Conservation (phyloP, 2,888 invertebrate species). For the Campoplex nolae region DNA sequence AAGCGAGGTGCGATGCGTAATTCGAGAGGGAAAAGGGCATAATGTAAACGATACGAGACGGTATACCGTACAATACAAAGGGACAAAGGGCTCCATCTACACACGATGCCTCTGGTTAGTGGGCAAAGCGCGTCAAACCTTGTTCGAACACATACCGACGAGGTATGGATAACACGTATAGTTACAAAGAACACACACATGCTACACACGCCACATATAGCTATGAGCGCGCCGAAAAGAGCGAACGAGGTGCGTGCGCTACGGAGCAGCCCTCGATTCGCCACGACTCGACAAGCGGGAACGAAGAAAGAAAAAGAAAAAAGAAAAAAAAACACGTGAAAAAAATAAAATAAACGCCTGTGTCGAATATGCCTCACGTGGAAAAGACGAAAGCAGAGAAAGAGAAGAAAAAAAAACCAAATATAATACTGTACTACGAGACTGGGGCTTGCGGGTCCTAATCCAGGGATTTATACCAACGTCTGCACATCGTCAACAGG, state of each 20-base stretch:
- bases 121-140: slow-evolving; percentile 57
- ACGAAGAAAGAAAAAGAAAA: slow-evolving; percentile 34
- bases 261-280: slow-evolving; percentile 57
- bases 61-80: slow-evolving; percentile 55
- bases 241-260: slow-evolving; percentile 57
- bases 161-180: neutral
- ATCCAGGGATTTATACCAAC: slow-evolving; percentile 73
- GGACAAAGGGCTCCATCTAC: slow-evolving; percentile 61
- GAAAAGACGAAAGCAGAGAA: slow-evolving; percentile 27
- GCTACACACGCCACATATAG: slow-evolving; percentile 10
- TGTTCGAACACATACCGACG: slow-evolving; percentile 27
- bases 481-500: slow-evolving; percentile 69
- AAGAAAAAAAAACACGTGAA: neutral
- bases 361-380: neutral
- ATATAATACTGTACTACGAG: slow-evolving; percentile 27
- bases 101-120: slow-evolving; percentile 35
- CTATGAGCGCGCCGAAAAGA: slow-evolving; percentile 37
- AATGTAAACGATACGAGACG: slow-evolving; percentile 63
- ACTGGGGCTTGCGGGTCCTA: slow-evolving; percentile 61
- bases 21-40: slow-evolving; percentile 62
- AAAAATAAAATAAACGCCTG: slow-evolving; percentile 16
- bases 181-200: neutral
- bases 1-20: slow-evolving; percentile 46
- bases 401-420: slow-evolving; percentile 11
- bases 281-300: slow-evolving; percentile 63